Evolutionary conservation across 2,797 vertebrate genomes (phyloP).

Genomic region (Helicolenus hilgendorfi): DNA sequence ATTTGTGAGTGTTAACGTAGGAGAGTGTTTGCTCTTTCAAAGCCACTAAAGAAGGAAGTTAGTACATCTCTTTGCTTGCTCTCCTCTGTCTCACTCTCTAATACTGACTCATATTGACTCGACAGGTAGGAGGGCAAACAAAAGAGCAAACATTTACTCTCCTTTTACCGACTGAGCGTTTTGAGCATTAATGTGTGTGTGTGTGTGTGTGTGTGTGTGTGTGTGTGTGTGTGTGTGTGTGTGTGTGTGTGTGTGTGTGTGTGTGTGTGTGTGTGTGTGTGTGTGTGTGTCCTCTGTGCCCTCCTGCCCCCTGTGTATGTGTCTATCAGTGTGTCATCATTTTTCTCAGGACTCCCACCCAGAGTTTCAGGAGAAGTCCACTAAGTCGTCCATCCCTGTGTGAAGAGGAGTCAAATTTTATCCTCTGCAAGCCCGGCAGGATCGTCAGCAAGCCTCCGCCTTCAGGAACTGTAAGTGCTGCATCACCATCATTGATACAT

Average conservation of each 20-base stretch:
- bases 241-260: conserved; percentile 27
- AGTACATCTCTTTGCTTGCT: background rate
- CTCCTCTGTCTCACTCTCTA: conserved; percentile 1
- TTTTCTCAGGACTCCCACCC: conserved; percentile 40
- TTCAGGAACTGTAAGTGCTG: conserved; percentile 46
- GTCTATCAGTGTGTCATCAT: conserved; percentile 55
- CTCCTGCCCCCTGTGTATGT: conserved; percentile 51
- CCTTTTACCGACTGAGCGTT: conserved; percentile 50
- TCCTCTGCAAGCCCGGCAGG: background rate
- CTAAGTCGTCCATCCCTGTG: conserved; percentile 44
- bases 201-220: conserved; percentile 30
- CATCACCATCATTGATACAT: background rate
- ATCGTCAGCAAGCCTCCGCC: conserved; percentile 33
- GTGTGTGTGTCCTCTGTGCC: conserved; percentile 31
- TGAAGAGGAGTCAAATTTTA: conserved; percentile 44
- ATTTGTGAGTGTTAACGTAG: background rate
- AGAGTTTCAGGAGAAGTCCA: conserved; percentile 48
- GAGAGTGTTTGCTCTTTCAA: background rate
- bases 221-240: conserved; percentile 31
- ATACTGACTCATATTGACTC: conserved; percentile 69
- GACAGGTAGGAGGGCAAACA: conserved; percentile 69
- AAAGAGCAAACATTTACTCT: conserved; percentile 87
- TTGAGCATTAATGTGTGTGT: conserved; percentile 13
- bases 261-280: conserved; percentile 18
- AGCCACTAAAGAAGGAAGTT: background rate